A percentile compares a stretch with the other conserved stretches of the same genome.
Conservation (phyloP, 2,797 vertebrate genomes). For the Pachyuromys duprasi region DNA sequence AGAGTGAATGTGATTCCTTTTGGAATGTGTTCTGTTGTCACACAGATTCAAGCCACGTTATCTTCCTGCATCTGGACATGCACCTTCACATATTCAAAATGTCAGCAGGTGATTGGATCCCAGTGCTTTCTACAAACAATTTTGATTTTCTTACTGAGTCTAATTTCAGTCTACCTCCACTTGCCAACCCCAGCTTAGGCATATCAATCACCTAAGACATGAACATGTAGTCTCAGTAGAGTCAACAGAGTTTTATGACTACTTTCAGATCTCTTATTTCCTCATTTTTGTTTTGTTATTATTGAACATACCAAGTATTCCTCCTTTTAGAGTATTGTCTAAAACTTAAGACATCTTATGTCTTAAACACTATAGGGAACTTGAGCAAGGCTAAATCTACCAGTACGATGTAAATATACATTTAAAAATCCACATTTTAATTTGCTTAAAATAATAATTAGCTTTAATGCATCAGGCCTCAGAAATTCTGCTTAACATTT, state of each 20-base stretch:
- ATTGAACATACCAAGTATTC: background rate
- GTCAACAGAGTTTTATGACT: background rate
- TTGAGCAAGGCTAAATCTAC: background rate
- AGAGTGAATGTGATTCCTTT: background rate
- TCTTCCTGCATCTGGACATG: background rate
- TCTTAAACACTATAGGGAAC: background rate
- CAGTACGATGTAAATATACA: background rate
- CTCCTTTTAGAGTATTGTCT: constrained; percentile 2
- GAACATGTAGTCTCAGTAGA: background rate
- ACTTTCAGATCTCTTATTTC: background rate
- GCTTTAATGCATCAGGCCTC: background rate
- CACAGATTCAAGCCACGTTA: background rate
- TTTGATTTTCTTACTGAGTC: background rate
- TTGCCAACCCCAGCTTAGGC: background rate
- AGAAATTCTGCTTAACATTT: background rate
- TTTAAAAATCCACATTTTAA: constrained; percentile 29
- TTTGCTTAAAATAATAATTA: constrained; percentile 59
- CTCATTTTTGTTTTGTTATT: background rate
- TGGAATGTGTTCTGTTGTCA: background rate
- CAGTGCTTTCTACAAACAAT: background rate
- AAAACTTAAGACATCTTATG: constrained; percentile 30
- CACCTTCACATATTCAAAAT: background rate
- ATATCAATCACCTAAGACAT: background rate
- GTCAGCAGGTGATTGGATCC: background rate
- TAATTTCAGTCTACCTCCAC: background rate